These are phyloP conservation scores for Erythrolamprus reginae DNA, from an alignment of 2,113 vertebrate species.

Conservation along the genomic window DNA sequence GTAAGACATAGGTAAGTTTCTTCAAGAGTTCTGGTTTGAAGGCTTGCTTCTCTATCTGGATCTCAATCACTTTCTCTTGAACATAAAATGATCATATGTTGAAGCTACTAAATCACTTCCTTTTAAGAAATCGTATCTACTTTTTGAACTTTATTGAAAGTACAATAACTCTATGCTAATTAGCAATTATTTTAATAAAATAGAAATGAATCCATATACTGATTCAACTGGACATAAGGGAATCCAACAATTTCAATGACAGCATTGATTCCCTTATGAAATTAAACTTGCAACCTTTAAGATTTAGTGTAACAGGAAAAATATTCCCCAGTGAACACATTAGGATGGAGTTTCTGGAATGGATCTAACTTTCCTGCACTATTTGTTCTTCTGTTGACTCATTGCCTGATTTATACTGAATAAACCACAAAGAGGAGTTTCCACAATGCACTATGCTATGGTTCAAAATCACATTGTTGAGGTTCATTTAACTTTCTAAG, in stretches of 20 bases:
- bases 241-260: neutral
- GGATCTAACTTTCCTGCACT: neutral
- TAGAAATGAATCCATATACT: neutral
- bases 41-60: conserved; percentile 22
- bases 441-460: neutral
- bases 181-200: neutral
- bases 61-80: conserved; percentile 54
- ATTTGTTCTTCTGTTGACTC: neutral
- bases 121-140: neutral
- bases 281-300: neutral
- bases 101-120: neutral
- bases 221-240: neutral
- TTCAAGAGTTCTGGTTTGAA: conserved; percentile 55
- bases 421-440: neutral
- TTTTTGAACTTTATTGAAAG: neutral
- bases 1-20: conserved; percentile 62
- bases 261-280: neutral
- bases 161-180: neutral
- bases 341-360: neutral
- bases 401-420: neutral
- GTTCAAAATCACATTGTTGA: neutral
- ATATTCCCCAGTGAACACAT: neutral
- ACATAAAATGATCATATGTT: conserved; percentile 2
- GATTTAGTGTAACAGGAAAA: neutral
- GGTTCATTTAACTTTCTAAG: neutral